A percentile compares a stretch with the other conserved stretches of the same genome.
These are phyloP conservation scores for Pangasius larnaudii DNA, from an alignment of 2,797 vertebrate species.

Conservation along the genomic window DNA sequence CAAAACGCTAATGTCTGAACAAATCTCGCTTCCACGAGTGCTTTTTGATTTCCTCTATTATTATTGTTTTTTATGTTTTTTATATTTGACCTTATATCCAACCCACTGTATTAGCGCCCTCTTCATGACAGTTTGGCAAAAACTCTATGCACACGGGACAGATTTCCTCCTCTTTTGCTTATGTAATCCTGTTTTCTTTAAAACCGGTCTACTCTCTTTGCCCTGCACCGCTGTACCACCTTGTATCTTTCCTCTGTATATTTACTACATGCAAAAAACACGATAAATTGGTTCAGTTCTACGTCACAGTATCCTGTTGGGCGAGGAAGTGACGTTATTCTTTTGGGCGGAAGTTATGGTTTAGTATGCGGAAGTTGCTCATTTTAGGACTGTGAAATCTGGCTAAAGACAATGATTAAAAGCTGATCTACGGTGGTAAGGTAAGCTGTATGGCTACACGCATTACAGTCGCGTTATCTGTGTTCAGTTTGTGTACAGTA, in stretches of 20 bases:
- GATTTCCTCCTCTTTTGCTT: not conserved
- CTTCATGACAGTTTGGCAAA: not conserved
- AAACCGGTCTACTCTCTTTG: not conserved
- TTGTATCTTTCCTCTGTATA: too few species aligned
- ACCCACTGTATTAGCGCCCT: too few species aligned
- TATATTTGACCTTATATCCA: too few species aligned
- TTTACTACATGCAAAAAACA: not conserved
- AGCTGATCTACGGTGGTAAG: slow-evolving; percentile 5
- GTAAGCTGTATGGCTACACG: not conserved
- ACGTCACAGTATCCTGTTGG: not conserved
- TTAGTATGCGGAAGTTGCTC: slow-evolving; percentile 44
- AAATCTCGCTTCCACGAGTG: too few species aligned
- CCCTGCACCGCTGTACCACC: not conserved
- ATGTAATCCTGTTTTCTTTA: not conserved
- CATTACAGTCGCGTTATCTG: not conserved
- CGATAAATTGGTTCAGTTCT: not conserved
- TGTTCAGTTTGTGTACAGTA: not conserved
- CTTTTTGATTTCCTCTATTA: not conserved
- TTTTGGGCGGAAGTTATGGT: slow-evolving; percentile 34
- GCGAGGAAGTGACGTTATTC: slow-evolving; percentile 38
- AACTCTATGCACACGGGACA: not conserved
- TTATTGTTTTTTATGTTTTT: too few species aligned
- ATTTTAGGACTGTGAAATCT: not conserved
- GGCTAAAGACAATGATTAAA: slow-evolving; percentile 35
- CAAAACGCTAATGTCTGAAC: not conserved